Conservation (phyloP, 1,140 invertebrate species). For the Bacillus rossius region DNA sequence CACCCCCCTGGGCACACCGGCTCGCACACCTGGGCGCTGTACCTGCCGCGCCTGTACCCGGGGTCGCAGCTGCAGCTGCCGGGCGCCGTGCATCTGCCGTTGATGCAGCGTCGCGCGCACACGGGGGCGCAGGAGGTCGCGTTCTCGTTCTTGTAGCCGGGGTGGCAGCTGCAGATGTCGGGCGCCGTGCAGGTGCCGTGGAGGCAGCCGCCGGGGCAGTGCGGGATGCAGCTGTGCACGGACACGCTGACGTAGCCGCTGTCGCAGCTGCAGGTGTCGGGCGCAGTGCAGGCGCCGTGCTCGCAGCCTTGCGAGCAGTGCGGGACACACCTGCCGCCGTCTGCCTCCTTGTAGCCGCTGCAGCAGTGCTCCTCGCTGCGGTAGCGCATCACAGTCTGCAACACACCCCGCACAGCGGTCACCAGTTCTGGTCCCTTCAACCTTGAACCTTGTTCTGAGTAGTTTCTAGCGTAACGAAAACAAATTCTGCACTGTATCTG, state of each 20-base stretch:
- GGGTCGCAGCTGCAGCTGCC: conserved; percentile 43
- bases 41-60: conserved; percentile 37
- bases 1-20: conserved; percentile 16
- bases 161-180: conserved; percentile 42
- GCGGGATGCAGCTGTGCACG: conserved; percentile 27
- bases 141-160: conserved; percentile 34
- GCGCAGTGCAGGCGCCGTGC: conserved; percentile 42
- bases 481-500: too few species aligned
- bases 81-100: conserved; percentile 41
- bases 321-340: conserved; percentile 21
- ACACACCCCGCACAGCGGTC: too few species aligned
- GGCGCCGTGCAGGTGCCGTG: conserved; percentile 42
- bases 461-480: too few species aligned
- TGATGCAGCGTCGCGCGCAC: conserved; percentile 38
- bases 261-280: conserved; percentile 43
- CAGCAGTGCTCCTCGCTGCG: too few species aligned
- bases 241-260: conserved; percentile 32
- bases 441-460: too few species aligned
- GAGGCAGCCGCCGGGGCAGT: conserved; percentile 36
- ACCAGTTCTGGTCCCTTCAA: too few species aligned
- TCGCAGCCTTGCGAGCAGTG: conserved; percentile 36
- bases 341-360: conserved; percentile 7
- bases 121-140: conserved; percentile 5
- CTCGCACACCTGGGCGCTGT: conserved; percentile 26
- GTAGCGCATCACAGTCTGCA: too few species aligned